These are phyloP conservation scores for Acrobasis repandana DNA, from an alignment of 2,888 invertebrate genomes.

Conservation along the genomic window DNA sequence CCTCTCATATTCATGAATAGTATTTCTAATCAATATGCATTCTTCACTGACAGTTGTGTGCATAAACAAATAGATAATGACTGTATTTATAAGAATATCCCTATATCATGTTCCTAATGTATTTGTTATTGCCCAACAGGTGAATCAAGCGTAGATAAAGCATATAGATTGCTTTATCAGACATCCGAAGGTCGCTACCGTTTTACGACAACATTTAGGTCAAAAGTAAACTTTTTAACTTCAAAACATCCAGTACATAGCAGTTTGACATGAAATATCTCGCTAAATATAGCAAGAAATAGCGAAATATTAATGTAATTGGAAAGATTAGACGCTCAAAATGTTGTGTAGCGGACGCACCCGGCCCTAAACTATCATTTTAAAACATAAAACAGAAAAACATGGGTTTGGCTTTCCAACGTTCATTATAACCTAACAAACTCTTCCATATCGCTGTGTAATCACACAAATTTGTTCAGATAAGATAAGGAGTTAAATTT, in stretches of 20 bases:
- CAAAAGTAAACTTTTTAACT: slow-evolving; percentile 29
- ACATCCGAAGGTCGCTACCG: slow-evolving; percentile 40
- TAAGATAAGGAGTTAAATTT: slow-evolving; percentile 69
- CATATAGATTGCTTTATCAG: slow-evolving; percentile 35
- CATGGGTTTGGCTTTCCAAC: slow-evolving; percentile 55
- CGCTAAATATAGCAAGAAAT: neutral
- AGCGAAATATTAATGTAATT: neutral
- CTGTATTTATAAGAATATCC: neutral
- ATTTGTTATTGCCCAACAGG: neutral
- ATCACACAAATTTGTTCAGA: slow-evolving; percentile 55
- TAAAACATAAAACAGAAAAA: slow-evolving; percentile 67
- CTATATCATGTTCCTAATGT: neutral
- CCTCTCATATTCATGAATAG: too few species aligned
- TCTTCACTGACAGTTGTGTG: neutral
- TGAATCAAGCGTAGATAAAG: slow-evolving; percentile 13
- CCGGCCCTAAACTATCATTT: slow-evolving; percentile 41
- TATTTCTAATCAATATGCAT: too few species aligned
- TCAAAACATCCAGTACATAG: neutral
- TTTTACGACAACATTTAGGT: slow-evolving; percentile 50
- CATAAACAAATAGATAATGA: neutral
- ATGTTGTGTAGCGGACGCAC: slow-evolving; percentile 39
- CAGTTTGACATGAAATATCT: neutral
- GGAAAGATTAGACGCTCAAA: slow-evolving; percentile 6
- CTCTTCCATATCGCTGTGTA: slow-evolving; percentile 46
- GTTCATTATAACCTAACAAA: slow-evolving; percentile 68